Evolutionary conservation across 1,140 invertebrate genomes (phyloP), one percentile per base, ranked within the genome.

Genomic region (Zophobas atratus): DNA sequence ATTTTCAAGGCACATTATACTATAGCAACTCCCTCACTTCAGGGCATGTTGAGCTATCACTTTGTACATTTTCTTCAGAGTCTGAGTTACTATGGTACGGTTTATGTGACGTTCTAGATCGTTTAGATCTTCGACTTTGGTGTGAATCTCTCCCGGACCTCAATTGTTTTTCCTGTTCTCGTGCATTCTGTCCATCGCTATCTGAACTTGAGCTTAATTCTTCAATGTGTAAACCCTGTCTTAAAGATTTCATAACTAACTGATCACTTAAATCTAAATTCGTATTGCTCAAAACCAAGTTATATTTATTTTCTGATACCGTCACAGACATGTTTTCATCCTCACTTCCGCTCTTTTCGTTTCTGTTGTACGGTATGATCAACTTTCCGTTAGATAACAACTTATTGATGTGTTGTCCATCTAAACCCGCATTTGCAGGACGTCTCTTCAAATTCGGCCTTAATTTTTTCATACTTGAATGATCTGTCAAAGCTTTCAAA

Each of bases 401-500:
- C 48, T 88, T 86, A 36, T 87, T 88, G 0, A 91, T 86, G 51
- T 90, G 85, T 78, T 89, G 88, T 0, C 88, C 87, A 80, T 89
- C 89, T 1, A 91, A 80, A 5, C 89, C 90, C 38, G 85, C 89
- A 84, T 88, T 90, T 0, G 88, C 91, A 1, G 87, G 86, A 46
- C 92, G 87, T 60, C 92, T 85, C 73, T 91, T 90, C 85, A 91
- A 78, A 81, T 90, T 90, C 32, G 87, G 88, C 41, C 85, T 83
- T 49, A 89, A 83, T 6, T 83, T 79, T 32, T 87, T 86, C 80
- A 86, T 87, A 85, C 85, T 89, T 78, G 84, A 79, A 81, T 78
- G 86, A 83, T 84, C 88, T 80, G 79, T 89, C 84, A 86, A 88
- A 70, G 82, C 88, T 76, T 84, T 89, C 77, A 88, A 86, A 84